Evolutionary conservation across 92 coral and sea anemone genomes (phyloP).

Genomic region (Porites cylindrica): DNA sequence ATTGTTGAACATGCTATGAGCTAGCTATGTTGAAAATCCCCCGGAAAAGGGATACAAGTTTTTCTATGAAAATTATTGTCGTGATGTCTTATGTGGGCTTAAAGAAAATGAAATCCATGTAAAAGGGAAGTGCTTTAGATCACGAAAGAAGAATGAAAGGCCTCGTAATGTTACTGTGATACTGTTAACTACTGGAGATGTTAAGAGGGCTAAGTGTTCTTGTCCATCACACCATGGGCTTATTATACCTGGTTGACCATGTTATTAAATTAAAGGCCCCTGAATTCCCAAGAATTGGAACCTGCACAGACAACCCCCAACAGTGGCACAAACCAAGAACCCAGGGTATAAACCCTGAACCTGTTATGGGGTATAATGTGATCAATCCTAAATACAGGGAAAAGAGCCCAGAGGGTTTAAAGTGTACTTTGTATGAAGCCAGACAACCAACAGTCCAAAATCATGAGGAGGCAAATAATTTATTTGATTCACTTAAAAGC

Average conservation of each 20-base stretch:
- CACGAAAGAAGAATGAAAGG: slow-evolving; percentile 63
- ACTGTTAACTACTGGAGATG: slow-evolving; percentile 51
- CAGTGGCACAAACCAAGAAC: slow-evolving; percentile 83
- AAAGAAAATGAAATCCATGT: slow-evolving; percentile 37
- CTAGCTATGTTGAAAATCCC: slow-evolving; percentile 70
- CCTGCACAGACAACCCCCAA: slow-evolving; percentile 80
- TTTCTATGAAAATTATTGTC: slow-evolving; percentile 66
- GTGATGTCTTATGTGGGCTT: slow-evolving; percentile 48
- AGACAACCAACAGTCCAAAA: slow-evolving; percentile 61
- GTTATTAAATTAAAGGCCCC: slow-evolving; percentile 57
- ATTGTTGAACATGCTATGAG: slow-evolving; percentile 47
- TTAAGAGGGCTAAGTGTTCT: slow-evolving; percentile 53
- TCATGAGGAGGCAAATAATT: slow-evolving; percentile 41
- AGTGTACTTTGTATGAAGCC: slow-evolving; percentile 71
- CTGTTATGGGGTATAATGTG: slow-evolving; percentile 67
- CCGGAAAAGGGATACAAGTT: slow-evolving; percentile 73
- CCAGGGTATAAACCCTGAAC: slow-evolving; percentile 65
- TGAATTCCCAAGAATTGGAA: slow-evolving; percentile 66
- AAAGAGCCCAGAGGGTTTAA: slow-evolving; percentile 60
- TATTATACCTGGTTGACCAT: slow-evolving; percentile 74
- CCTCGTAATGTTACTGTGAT: slow-evolving; percentile 58
- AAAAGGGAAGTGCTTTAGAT: slow-evolving; percentile 65
- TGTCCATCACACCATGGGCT: slow-evolving; percentile 69
- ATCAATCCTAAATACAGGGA: slow-evolving; percentile 57
- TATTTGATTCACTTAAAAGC: slow-evolving; percentile 35